phyloP scores from a whole-genome alignment of 2,888 invertebrate genomes.

The Scotopteryx bipunctaria region DNA sequence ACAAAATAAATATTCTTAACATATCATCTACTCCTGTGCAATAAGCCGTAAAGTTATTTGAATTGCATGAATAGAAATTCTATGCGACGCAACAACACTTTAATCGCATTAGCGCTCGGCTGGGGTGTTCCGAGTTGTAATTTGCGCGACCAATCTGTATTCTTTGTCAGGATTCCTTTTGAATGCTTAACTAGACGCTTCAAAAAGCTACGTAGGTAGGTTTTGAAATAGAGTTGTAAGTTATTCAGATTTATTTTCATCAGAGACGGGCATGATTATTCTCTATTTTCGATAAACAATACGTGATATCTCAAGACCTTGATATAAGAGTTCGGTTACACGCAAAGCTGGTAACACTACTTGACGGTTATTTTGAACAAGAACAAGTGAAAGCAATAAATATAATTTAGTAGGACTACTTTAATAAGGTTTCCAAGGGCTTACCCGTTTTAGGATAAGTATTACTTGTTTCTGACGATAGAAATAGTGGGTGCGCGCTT shows the following conservation, averaged over 20 bases:
- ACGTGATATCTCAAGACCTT: constrained; percentile 52
- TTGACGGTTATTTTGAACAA: constrained; percentile 24
- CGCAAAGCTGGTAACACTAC: constrained; percentile 50
- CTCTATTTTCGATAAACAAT: constrained; percentile 48
- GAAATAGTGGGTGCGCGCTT: background rate
- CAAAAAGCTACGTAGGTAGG: background rate
- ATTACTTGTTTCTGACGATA: background rate
- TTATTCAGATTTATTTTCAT: constrained; percentile 24
- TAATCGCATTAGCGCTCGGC: constrained; percentile 62
- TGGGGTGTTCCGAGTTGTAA: constrained; percentile 45
- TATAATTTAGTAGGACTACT: constrained; percentile 18
- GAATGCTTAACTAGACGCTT: constrained; percentile 19
- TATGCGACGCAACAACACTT: constrained; percentile 53
- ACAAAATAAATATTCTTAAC: constrained; percentile 59
- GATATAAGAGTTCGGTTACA: constrained; percentile 49
- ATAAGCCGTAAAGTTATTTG: constrained; percentile 72
- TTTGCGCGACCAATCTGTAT: constrained; percentile 41
- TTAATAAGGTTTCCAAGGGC: constrained; percentile 9
- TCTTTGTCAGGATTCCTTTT: constrained; percentile 21
- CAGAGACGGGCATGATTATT: constrained; percentile 16
- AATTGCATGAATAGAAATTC: constrained; percentile 70
- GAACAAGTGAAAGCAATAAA: constrained; percentile 23
- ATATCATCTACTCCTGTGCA: constrained; percentile 62
- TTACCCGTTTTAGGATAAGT: constrained; percentile 3
- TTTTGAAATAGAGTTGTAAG: constrained; percentile 3